Base-by-base conservation (phyloP, 2,797 vertebrate genomes). In the Urophycis tenuis region DNA sequence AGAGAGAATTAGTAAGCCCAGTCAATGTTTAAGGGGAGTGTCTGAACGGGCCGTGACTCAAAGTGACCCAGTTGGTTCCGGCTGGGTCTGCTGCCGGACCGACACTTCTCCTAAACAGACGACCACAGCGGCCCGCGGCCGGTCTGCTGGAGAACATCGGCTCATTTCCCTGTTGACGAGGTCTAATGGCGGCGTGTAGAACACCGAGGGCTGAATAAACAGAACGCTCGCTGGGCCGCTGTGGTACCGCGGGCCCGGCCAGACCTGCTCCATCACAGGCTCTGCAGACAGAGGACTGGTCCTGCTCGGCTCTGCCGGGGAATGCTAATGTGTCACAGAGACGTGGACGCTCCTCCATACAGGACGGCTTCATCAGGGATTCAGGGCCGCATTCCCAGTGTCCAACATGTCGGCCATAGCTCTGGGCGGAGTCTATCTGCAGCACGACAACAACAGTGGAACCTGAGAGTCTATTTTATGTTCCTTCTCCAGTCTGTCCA, bases 1-100 rank as follows among this genome's bases (percentile, higher is more conserved):
- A 19, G 33, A 22, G 31, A 2, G 8, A 35, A 15, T n/a, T 31
- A 69, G 71, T 25, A 31, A 69, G 67, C 25, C 67, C 67, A 73
- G 49, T 53, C 49, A 83, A 83, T 86, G 87, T 91, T 90, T 91
- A 92, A 90, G 88, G 89, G 84, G 82, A 88, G 87, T 87, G 88
- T 85, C 76, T 82, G 84, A 87, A 83, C 79, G 84, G 86, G 80
- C 86, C 88, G 90, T 92, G 91, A 92, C 91, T 92, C 91, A 92
- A 81, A 30, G 85, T 89, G 88, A 88, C 87, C 86, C 84, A 82
- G 36, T 88, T 88, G 87, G 89, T 89, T 90, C 85, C 84, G 75
- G 72, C 83, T 77, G 85, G 84, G 82, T 84, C 85, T 88, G 83
- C 79, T 83, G 83, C 83, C 78, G 86, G 84, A 88, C 88, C 85